These are phyloP conservation scores for Sisyra nigra DNA, from an alignment of 2,888 invertebrate species.

Conservation along the genomic window DNA sequence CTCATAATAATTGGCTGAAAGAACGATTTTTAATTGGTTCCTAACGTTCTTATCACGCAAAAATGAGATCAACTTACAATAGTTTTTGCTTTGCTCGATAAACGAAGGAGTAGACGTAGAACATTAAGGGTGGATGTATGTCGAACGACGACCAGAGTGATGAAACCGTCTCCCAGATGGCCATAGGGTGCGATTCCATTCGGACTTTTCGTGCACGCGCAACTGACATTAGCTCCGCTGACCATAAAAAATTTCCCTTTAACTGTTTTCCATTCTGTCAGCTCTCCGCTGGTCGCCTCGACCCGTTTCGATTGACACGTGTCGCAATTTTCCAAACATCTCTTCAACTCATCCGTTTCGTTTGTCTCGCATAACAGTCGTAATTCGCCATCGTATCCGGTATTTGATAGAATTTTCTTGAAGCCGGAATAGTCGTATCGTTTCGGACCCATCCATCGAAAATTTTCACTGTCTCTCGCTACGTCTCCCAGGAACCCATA, in stretches of 20 bases:
- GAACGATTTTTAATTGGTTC: too few species aligned
- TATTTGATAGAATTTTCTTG: slow-evolving; percentile 43
- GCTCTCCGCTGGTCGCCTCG: not conserved
- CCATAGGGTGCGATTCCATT: slow-evolving; percentile 62
- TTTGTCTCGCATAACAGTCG: slow-evolving; percentile 31
- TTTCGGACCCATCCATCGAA: slow-evolving; percentile 74
- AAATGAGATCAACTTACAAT: slow-evolving; percentile 30
- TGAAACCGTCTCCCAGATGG: slow-evolving; percentile 65
- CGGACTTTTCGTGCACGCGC: slow-evolving; percentile 56
- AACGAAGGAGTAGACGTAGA: slow-evolving; percentile 45
- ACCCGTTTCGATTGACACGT: slow-evolving; percentile 19
- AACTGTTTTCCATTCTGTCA: slow-evolving; percentile 36
- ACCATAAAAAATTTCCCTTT: slow-evolving; percentile 61
- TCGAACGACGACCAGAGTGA: slow-evolving; percentile 57
- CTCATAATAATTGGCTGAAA: too few species aligned
- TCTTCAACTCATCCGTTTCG: slow-evolving; percentile 22
- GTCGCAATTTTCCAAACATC: slow-evolving; percentile 34
- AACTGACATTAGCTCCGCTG: slow-evolving; percentile 60
- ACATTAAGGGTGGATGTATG: slow-evolving; percentile 57
- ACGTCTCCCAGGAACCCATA: slow-evolving; percentile 80
- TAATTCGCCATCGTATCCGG: slow-evolving; percentile 46
- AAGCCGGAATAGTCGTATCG: slow-evolving; percentile 62
- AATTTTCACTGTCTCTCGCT: slow-evolving; percentile 59
- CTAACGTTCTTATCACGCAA: too few species aligned
- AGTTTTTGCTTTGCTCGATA: slow-evolving; percentile 42